Base-by-base conservation (phyloP, 2,888 invertebrate species). In the Nebria brevicollis region DNA sequence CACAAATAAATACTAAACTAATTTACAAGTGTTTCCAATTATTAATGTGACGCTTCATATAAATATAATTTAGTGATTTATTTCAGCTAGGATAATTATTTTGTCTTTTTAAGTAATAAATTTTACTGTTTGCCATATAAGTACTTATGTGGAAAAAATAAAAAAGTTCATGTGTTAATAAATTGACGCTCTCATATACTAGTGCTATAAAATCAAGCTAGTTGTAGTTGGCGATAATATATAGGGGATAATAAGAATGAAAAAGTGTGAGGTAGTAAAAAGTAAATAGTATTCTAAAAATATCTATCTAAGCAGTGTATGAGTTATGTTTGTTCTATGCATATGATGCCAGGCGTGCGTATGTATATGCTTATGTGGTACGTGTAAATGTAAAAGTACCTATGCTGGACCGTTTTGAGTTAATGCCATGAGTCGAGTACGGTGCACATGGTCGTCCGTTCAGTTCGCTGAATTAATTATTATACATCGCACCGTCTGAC, bases 381-480 rank as follows among this genome's bases (percentile, higher is more conserved):
- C 54, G 54, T 54, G 54, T 54, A 54, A 8, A 54, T 54, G 54
- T 54, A 54, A 54, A 34, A 54, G 54, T 54, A 54, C 54, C 54
- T 54, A 34, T 34, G 34, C 34, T 34, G 8, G 54, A 54, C 54
- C 54, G 54, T 54, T 54, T 54, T 54, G 54, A 54, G 54, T 54
- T 54, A 54, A 54, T 11, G 54, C 54, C 54, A 54, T 54, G 54
- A 54, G 54, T 54, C 54, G 54, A 54, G 13, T 70, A 66, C 6
- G 20, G 70, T 75, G 75, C 42, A 43, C 66, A 66, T 64, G 42
- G 34, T 41, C 42, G 77, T 42, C 43, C 68, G 65, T 77, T 68
- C 77, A 77, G 65, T 77, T 77, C 77, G 77, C 68, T 77, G 77
- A 77, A 77, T 77, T 77, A 77, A 77, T 77, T 54, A 54, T 54